Evolutionary conservation across 2,888 invertebrate genomes (phyloP).

Genomic region (Drosophila melanosoma): DNA sequence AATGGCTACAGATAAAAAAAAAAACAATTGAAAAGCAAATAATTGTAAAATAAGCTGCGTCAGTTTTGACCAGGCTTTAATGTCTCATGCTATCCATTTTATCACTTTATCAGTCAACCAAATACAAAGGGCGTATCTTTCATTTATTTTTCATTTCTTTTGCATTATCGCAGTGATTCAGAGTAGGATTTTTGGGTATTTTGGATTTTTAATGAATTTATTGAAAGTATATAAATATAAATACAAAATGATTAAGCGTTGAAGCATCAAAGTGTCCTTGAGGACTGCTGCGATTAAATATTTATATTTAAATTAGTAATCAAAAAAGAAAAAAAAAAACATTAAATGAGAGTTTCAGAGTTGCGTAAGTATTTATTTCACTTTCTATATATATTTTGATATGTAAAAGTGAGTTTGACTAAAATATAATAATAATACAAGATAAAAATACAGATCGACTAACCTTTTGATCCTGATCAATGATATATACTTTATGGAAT

Average conservation of each 20-base stretch:
- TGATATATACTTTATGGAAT: background rate
- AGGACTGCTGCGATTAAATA: conserved; percentile 1
- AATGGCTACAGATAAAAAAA: background rate
- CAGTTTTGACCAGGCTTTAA: conserved; percentile 29
- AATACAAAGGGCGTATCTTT: conserved; percentile 1
- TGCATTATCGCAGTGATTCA: conserved; percentile 6
- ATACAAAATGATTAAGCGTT: conserved; percentile 28
- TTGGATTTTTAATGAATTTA: too few relatives aligned
- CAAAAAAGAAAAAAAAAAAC: background rate
- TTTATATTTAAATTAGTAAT: background rate
- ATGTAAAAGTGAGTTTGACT: background rate
- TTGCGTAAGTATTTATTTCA: background rate
- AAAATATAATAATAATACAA: too few relatives aligned
- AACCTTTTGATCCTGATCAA: background rate
- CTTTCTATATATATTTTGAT: background rate
- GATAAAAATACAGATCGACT: background rate
- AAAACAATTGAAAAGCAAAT: conserved; percentile 11
- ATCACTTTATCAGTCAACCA: conserved; percentile 18
- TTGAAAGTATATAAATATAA: background rate
- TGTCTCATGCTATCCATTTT: conserved; percentile 25
- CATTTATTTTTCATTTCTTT: background rate
- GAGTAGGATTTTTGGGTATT: background rate
- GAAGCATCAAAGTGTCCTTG: conserved; percentile 30
- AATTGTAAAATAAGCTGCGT: conserved; percentile 15
- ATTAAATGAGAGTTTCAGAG: background rate